Conservation (phyloP, 2,888 invertebrate species). For the Oscheius sp. region DNA sequence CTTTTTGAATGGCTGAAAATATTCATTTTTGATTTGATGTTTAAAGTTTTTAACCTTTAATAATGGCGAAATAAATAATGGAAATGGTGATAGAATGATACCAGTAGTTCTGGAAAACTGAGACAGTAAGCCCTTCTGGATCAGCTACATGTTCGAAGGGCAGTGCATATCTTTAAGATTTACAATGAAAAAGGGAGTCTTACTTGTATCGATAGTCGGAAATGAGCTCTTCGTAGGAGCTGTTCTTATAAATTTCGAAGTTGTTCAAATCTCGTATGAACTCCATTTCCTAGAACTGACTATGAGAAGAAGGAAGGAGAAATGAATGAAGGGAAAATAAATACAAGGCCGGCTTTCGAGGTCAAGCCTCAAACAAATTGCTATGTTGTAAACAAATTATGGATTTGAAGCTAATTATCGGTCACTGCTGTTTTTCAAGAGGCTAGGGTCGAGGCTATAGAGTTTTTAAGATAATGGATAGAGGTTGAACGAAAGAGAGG, state of each 20-base stretch:
- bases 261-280: slow-evolving; percentile 54
- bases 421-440: not conserved
- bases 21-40: not conserved
- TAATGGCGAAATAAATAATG: slow-evolving; percentile 73
- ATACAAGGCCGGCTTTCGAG: not conserved
- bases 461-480: not conserved
- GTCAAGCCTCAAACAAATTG: not conserved
- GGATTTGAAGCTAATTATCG: not conserved
- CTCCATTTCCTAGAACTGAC: slow-evolving; percentile 32
- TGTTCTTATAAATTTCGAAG: slow-evolving; percentile 62
- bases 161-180: slow-evolving; percentile 54
- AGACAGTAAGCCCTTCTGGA: slow-evolving; percentile 57
- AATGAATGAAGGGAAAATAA: not conserved
- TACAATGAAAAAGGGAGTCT: not conserved
- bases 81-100: slow-evolving; percentile 72
- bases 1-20: slow-evolving; percentile 60
- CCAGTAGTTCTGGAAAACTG: slow-evolving; percentile 78
- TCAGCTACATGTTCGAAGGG: slow-evolving; percentile 64
- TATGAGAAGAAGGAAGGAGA: not conserved
- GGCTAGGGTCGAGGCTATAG: not conserved
- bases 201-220: slow-evolving; percentile 65
- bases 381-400: not conserved
- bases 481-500: not conserved
- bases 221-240: slow-evolving; percentile 52
- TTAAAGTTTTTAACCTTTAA: slow-evolving; percentile 35